Conservation (phyloP, 2,797 vertebrate genomes). For the Smutsia gigantea region DNA sequence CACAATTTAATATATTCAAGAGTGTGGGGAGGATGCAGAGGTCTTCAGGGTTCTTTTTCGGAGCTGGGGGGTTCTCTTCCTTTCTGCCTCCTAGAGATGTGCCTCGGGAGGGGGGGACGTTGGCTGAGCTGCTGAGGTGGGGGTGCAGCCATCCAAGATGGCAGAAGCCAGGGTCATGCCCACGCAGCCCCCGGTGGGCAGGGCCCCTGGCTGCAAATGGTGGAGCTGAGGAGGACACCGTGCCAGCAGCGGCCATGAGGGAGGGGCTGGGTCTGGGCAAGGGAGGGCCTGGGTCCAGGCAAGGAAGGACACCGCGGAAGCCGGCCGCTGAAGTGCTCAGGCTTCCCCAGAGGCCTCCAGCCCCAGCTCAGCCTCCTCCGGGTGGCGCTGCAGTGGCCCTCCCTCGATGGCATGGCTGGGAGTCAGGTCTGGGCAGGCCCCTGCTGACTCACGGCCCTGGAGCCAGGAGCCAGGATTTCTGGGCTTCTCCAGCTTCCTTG, state of each 20-base stretch:
- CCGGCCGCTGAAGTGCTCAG: neutral
- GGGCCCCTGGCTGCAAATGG: neutral
- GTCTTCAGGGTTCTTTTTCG: constrained; percentile 24
- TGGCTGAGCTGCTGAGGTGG: neutral
- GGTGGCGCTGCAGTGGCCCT: neutral
- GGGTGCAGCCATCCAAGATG: neutral
- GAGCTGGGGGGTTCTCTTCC: constrained; percentile 2
- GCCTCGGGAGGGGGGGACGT: constrained; percentile 17
- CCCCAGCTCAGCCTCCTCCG: neutral
- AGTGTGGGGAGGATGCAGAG: neutral
- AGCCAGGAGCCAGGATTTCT: neutral
- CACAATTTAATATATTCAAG: constrained; percentile 80
- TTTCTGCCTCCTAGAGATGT: constrained; percentile 36
- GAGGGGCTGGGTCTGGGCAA: neutral
- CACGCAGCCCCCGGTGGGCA: neutral
- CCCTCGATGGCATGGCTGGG: neutral
- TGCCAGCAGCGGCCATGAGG: neutral
- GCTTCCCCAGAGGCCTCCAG: neutral
- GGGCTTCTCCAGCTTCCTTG: neutral
- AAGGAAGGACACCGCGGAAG: neutral
- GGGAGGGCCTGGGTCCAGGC: neutral
- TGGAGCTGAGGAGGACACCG: neutral
- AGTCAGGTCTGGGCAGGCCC: constrained; percentile 77
- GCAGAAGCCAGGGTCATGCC: constrained; percentile 50
- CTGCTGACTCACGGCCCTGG: constrained; percentile 24